Evolutionary conservation across 2,888 invertebrate genomes (phyloP).

Genomic region (Toxonevra muliebris): DNA sequence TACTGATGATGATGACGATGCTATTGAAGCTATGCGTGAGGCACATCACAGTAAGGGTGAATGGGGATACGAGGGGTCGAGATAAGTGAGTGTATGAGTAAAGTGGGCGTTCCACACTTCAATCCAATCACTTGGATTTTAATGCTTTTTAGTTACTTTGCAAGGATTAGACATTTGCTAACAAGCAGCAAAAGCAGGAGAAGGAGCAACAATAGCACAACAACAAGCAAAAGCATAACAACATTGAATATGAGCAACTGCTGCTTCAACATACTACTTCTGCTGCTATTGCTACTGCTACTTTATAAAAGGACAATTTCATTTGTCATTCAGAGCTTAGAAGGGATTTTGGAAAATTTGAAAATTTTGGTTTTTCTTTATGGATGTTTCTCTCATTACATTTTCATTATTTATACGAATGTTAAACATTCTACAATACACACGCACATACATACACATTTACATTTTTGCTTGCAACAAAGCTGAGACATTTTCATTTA

Average conservation of each 20-base stretch:
- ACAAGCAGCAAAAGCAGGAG: constrained; percentile 10
- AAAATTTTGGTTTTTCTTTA: constrained; percentile 51
- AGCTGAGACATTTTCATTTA: constrained; percentile 13
- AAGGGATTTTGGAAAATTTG: constrained; percentile 56
- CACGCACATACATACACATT: neutral
- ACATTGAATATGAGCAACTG: neutral
- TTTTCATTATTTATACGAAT: constrained; percentile 60
- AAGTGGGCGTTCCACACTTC: constrained; percentile 54
- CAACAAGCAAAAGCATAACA: neutral
- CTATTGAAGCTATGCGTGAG: neutral
- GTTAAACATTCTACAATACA: constrained; percentile 42
- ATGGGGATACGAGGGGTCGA: neutral
- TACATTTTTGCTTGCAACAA: constrained; percentile 12
- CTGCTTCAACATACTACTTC: neutral
- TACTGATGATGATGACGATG: constrained; percentile 24
- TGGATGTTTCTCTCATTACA: constrained; percentile 61
- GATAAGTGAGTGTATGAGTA: constrained; percentile 18
- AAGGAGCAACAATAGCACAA: neutral
- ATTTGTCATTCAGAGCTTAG: constrained; percentile 60
- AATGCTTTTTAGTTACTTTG: constrained; percentile 51
- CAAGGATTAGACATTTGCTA: constrained; percentile 33
- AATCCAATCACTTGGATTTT: constrained; percentile 57
- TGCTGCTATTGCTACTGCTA: neutral
- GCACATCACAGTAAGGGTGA: neutral
- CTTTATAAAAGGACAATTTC: constrained; percentile 41